Conservation (phyloP, 1,140 invertebrate genomes). For the Coboldia fuscipes region DNA sequence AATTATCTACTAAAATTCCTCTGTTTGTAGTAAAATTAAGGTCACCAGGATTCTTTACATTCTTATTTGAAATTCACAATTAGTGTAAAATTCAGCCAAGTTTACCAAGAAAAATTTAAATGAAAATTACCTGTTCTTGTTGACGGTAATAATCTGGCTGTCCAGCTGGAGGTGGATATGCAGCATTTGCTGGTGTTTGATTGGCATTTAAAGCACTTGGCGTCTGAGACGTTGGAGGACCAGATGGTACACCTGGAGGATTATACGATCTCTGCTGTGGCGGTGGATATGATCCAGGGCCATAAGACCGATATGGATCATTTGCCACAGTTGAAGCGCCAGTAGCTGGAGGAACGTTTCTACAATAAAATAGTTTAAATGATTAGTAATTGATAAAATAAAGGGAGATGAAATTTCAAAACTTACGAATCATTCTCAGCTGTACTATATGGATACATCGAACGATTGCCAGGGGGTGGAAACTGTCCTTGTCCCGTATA, state of each 20-base stretch:
- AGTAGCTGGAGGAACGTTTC: background rate
- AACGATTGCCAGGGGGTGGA: slow-evolving; percentile 42
- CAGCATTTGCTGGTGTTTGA: slow-evolving; percentile 22
- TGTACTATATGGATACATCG: slow-evolving; percentile 51
- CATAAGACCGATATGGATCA: slow-evolving; percentile 10
- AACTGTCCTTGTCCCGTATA: slow-evolving; percentile 38
- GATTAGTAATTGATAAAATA: too few relatives aligned
- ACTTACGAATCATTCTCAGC: slow-evolving; percentile 29
- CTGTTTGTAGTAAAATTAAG: too few relatives aligned
- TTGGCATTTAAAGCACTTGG: slow-evolving; percentile 8
- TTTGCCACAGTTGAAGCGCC: slow-evolving; percentile 4
- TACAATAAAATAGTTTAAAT: too few relatives aligned
- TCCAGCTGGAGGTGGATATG: slow-evolving; percentile 27
- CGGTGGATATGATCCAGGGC: slow-evolving; percentile 1
- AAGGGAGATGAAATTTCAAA: too few relatives aligned
- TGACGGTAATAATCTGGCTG: slow-evolving; percentile 42
- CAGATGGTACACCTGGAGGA: slow-evolving; percentile 14
- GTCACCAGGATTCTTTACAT: too few relatives aligned
- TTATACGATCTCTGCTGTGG: slow-evolving; percentile 12
- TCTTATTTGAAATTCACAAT: too few relatives aligned
- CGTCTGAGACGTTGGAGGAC: slow-evolving; percentile 10
- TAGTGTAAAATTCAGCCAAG: too few relatives aligned
- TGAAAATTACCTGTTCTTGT: slow-evolving; percentile 24
- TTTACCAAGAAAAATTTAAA: too few relatives aligned
- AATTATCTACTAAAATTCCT: too few relatives aligned